Evolutionary conservation across 2,113 vertebrate genomes (phyloP), one percentile per base, ranked within the genome.

Genomic region (Lagopus muta): DNA sequence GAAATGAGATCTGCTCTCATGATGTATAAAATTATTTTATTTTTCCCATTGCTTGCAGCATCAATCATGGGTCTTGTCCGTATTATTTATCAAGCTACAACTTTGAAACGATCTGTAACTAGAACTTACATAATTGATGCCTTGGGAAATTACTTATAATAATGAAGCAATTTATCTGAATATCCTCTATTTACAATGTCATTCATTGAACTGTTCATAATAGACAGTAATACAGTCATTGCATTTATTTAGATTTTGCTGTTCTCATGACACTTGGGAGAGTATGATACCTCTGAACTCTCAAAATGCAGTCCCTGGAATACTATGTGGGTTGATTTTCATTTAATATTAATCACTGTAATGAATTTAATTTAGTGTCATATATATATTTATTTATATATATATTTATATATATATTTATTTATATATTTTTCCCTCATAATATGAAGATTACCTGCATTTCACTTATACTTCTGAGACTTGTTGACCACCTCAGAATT

Each of bases 381-480:
- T 89, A 7, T 20, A 75, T 19, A 27, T 2, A 13, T 28, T 14
- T 67, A 13, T 28, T 13, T 67, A 16, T 89, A 7, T 20, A 78
- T 19, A 24, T 2, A 13, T 25, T 14, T 67, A 36, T 36, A 38
- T 38, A 36, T 38, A 38, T 38, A 38, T 36, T 36, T 38, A 38
- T 38, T 10, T 38, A 38, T 38, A 38, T 38, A 38, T 38, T 54
- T 15, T 67, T 38, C 8, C 8, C 27, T 54, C 52, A 20, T 2
- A 60, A 64, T 0, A 1, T 0, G 2, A 61, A 66, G 1, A 11
- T 81, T 62, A 27, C 24, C 6, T 78, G n/a, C 0, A n/a, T 70
- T 85, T 74, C 4, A 13, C n/a, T 67, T 76, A 8, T 50, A 76
- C 34, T 52, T 75, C 60, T 43, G 27, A 57, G 34, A 21, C 34